Percentiles rank a stretch among this genome's conserved stretches.
These are phyloP conservation scores for Diorhabda carinulata DNA, from an alignment of 1,140 invertebrate genomes.

Conservation along the genomic window DNA sequence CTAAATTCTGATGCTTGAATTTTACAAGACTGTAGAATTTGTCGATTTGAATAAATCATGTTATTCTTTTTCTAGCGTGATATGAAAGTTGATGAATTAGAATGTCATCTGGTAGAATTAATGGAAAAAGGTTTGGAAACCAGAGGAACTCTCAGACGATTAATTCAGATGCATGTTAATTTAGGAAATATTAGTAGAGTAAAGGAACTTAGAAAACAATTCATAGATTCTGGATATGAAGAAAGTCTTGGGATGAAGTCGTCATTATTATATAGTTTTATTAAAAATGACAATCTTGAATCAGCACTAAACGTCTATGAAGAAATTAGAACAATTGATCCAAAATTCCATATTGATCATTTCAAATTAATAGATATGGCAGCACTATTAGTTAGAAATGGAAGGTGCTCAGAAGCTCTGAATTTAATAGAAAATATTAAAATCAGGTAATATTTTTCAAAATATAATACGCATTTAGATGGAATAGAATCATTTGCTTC, in stretches of 20 bases:
- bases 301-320: conserved; percentile 49
- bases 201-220: conserved; percentile 49
- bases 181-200: conserved; percentile 50
- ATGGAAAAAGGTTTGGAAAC: conserved; percentile 55
- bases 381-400: conserved; percentile 50
- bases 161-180: conserved; percentile 52
- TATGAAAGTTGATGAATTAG: conserved; percentile 53
- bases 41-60: no score
- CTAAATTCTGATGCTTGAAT: no score
- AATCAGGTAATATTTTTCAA: background rate
- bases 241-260: conserved; percentile 55
- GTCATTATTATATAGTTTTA: conserved; percentile 52
- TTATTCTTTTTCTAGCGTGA: conserved; percentile 45
- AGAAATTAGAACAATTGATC: conserved; percentile 47
- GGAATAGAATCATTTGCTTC: background rate
- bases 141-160: conserved; percentile 52
- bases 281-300: conserved; percentile 50
- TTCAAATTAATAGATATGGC: conserved; percentile 57
- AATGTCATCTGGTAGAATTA: conserved; percentile 53
- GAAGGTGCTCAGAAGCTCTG: conserved; percentile 49
- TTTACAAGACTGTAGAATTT: no score
- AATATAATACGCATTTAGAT: conserved; percentile 7
- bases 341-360: conserved; percentile 53
- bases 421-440: background rate
- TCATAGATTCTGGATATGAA: conserved; percentile 47